These are phyloP conservation scores for Corythornis leucogaster DNA, from an alignment of 2,797 vertebrate species.

Conservation along the genomic window DNA sequence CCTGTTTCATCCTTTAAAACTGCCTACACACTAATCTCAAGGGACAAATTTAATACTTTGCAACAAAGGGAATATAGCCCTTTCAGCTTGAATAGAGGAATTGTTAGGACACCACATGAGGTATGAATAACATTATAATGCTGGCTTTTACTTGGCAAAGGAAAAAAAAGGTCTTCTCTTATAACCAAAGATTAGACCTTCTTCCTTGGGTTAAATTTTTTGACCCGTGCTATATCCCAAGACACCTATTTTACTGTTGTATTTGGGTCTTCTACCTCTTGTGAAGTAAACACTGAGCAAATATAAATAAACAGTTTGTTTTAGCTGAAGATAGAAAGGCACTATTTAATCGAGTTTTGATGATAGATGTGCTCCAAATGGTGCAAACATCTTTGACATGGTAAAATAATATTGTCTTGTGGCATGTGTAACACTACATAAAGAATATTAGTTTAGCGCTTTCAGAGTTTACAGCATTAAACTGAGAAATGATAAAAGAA, in stretches of 20 bases:
- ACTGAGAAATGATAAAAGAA: slow-evolving; percentile 71
- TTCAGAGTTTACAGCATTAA: slow-evolving; percentile 69
- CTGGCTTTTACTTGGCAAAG: slow-evolving; percentile 79
- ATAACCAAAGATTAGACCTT: slow-evolving; percentile 56
- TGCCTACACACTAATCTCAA: slow-evolving; percentile 81
- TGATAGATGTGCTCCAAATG: slow-evolving; percentile 87
- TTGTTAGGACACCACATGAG: slow-evolving; percentile 83
- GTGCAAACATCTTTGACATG: slow-evolving; percentile 79
- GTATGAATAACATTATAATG: slow-evolving; percentile 84
- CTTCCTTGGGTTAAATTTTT: slow-evolving; percentile 84
- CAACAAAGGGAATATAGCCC: slow-evolving; percentile 82
- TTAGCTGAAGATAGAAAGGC: slow-evolving; percentile 83
- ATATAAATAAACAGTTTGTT: slow-evolving; percentile 88
- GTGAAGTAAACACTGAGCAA: slow-evolving; percentile 86
- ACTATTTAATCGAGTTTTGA: slow-evolving; percentile 85
- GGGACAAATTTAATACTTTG: slow-evolving; percentile 86
- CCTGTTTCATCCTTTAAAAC: slow-evolving; percentile 84
- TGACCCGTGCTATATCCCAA: slow-evolving; percentile 80
- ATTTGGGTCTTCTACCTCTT: slow-evolving; percentile 82
- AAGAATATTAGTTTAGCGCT: slow-evolving; percentile 70
- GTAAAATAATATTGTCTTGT: slow-evolving; percentile 78
- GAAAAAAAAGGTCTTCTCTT: slow-evolving; percentile 34
- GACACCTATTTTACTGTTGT: slow-evolving; percentile 81
- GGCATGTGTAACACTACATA: slow-evolving; percentile 69
- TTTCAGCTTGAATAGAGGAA: slow-evolving; percentile 82